Conservation (phyloP, 1,140 invertebrate genomes). For the Tachypleus tridentatus region DNA sequence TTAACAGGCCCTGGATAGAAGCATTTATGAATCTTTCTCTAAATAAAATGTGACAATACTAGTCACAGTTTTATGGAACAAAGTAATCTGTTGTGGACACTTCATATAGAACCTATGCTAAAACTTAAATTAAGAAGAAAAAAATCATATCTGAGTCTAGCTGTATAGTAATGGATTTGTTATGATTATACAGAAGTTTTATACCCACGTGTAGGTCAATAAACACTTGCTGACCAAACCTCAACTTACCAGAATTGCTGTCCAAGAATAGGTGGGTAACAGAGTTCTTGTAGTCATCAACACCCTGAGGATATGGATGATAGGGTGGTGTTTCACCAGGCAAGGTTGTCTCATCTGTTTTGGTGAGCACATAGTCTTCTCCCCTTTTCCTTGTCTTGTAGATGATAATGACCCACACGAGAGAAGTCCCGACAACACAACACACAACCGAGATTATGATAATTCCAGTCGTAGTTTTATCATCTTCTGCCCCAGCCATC, state of each 20-base stretch:
- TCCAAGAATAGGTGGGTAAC: conserved; percentile 13
- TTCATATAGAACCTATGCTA: background rate
- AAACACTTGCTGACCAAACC: background rate
- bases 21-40: too few species aligned
- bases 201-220: too few species aligned
- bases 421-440: conserved; percentile 74
- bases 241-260: conserved; percentile 16
- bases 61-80: too few species aligned
- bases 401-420: conserved; percentile 84
- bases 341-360: background rate
- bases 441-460: conserved; percentile 80
- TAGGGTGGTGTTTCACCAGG: conserved; percentile 9
- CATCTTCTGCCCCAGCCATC: conserved; percentile 36
- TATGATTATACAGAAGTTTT: background rate
- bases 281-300: conserved; percentile 9
- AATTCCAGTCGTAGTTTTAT: conserved; percentile 60
- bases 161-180: background rate
- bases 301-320: conserved; percentile 5
- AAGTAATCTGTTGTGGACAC: background rate
- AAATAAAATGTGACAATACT: too few species aligned
- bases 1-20: too few species aligned
- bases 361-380: conserved; percentile 11
- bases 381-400: conserved; percentile 62
- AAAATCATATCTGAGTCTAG: too few species aligned
- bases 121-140: background rate